These are phyloP conservation scores for Luscinia luscinia DNA, from an alignment of 2,797 vertebrate species.

Conservation along the genomic window DNA sequence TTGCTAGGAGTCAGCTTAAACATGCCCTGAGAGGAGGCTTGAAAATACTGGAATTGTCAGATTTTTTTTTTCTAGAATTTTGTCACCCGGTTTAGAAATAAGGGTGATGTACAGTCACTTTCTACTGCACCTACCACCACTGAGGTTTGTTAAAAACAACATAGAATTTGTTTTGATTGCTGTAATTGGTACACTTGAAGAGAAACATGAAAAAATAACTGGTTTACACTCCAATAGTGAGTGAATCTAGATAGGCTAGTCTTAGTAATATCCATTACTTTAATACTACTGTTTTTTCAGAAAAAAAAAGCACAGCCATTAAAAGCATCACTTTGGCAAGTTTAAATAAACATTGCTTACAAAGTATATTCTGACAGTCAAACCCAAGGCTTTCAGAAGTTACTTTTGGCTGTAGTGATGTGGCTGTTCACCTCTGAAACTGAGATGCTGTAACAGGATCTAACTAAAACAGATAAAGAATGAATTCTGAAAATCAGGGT, in stretches of 20 bases:
- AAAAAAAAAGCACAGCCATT: not conserved
- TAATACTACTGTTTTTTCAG: not conserved
- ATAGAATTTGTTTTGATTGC: not conserved
- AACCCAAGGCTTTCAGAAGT: not conserved
- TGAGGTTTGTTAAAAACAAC: not conserved
- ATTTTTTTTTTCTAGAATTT: not conserved
- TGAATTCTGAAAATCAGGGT: not conserved
- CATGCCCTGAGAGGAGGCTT: not conserved
- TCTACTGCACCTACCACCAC: not conserved
- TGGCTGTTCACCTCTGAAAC: not conserved
- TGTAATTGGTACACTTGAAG: not conserved
- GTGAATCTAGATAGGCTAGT: not conserved
- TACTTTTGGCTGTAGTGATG: not conserved
- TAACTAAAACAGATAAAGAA: not conserved
- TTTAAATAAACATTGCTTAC: not conserved
- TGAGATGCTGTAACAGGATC: not conserved
- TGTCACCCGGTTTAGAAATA: not conserved
- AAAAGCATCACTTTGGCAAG: not conserved
- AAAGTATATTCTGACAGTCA: not conserved
- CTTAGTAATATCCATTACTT: not conserved
- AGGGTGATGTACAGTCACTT: not conserved
- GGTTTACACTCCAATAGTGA: not conserved
- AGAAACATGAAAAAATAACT: not conserved
- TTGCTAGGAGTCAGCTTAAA: not conserved
- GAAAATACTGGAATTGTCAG: not conserved